Conservation (phyloP, 1,140 invertebrate species). For the Macrocentrus cingulum region DNA sequence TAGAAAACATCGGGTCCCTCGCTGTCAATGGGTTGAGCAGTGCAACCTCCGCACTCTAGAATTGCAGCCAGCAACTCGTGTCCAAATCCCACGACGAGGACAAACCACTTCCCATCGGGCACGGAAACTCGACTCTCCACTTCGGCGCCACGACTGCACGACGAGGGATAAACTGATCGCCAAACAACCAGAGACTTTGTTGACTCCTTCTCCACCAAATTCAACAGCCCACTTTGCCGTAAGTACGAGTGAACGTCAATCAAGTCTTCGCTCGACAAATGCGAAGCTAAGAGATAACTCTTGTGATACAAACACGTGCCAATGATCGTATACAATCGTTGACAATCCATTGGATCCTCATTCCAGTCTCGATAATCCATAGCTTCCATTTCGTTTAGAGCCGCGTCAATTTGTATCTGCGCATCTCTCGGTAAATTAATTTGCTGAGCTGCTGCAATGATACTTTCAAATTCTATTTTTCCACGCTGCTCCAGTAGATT, state of each 20-base stretch:
- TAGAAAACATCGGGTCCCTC: conserved; percentile 64
- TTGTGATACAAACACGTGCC: conserved; percentile 74
- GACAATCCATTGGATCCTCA: conserved; percentile 75
- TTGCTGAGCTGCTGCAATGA: conserved; percentile 58
- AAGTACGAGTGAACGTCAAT: conserved; percentile 72
- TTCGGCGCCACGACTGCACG: conserved; percentile 48
- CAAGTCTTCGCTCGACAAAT: conserved; percentile 70
- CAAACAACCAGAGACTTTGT: conserved; percentile 74
- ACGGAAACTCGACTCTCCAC: conserved; percentile 45
- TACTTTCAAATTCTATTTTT: conserved; percentile 45
- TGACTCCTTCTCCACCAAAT: conserved; percentile 65
- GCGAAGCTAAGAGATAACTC: conserved; percentile 71
- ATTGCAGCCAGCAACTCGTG: conserved; percentile 71
- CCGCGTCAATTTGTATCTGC: conserved; percentile 75
- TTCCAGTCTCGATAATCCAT: conserved; percentile 83
- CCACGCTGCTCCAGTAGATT: conserved; percentile 23
- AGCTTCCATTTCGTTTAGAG: conserved; percentile 77
- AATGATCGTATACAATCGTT: conserved; percentile 74
- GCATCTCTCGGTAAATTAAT: conserved; percentile 74
- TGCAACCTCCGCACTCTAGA: conserved; percentile 70
- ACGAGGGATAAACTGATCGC: conserved; percentile 69
- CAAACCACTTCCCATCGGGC: conserved; percentile 67
- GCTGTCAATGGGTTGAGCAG: conserved; percentile 52
- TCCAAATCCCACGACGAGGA: conserved; percentile 73
- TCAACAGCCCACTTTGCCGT: conserved; percentile 68